These are phyloP conservation scores for Gambelia wislizenii DNA, from an alignment of 2,797 vertebrate species.

Conservation along the genomic window DNA sequence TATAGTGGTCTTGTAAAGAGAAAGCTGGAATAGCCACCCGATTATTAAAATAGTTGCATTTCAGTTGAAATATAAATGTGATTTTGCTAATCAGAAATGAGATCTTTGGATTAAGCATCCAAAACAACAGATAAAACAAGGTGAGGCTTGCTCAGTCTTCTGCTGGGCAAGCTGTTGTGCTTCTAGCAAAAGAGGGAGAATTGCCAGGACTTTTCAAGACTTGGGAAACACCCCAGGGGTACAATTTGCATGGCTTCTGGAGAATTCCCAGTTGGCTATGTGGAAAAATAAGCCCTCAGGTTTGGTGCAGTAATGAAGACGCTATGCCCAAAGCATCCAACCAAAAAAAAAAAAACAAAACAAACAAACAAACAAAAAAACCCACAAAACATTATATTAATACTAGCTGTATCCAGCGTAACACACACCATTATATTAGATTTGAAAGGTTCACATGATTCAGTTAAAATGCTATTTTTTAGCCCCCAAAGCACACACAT, in stretches of 20 bases:
- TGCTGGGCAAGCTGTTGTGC: neutral
- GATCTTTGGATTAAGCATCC: neutral
- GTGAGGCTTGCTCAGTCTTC: too few species aligned
- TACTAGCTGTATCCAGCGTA: too few species aligned
- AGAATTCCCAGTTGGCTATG: neutral
- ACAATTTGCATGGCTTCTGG: neutral
- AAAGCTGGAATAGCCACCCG: neutral
- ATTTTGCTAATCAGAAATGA: neutral
- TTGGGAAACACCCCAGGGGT: neutral
- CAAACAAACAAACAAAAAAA: too few species aligned
- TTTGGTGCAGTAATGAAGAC: slow-evolving; percentile 7
- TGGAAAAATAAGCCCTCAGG: neutral
- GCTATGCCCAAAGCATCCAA: neutral
- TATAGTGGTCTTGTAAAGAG: neutral
- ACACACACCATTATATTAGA: too few species aligned
- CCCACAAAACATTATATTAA: too few species aligned
- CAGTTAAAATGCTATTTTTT: too few species aligned
- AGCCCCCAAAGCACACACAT: too few species aligned
- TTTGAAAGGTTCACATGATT: too few species aligned
- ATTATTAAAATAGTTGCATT: neutral
- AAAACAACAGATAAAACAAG: neutral
- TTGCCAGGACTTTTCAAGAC: neutral
- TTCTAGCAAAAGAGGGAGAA: neutral
- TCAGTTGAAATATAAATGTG: neutral
- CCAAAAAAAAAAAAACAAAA: neutral